Conservation (phyloP, 1,140 invertebrate species). For the Anastrepha obliqua region DNA sequence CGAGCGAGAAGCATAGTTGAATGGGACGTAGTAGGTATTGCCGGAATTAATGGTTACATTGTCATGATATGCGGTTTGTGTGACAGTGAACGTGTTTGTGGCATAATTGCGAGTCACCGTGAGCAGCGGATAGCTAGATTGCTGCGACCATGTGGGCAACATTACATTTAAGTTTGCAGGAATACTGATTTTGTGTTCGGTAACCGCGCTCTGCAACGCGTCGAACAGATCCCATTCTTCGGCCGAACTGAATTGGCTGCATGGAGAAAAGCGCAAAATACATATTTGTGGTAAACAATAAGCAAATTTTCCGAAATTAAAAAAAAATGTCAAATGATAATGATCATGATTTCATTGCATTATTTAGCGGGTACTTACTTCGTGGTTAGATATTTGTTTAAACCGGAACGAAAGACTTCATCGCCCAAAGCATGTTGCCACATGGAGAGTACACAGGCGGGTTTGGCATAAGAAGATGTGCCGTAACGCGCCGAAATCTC, state of each 20-base stretch:
- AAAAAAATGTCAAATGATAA: background rate
- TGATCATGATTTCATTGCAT: background rate
- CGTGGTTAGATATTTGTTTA: conserved; percentile 84
- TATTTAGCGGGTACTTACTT: conserved; percentile 75
- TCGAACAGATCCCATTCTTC: conserved; percentile 81
- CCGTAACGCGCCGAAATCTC: conserved; percentile 88
- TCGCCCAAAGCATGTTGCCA: conserved; percentile 93
- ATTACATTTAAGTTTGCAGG: conserved; percentile 70
- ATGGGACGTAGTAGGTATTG: conserved; percentile 75
- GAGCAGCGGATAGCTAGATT: conserved; percentile 81
- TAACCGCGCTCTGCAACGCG: conserved; percentile 78
- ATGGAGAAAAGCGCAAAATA: background rate
- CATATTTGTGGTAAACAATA: background rate
- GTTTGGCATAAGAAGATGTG: conserved; percentile 83
- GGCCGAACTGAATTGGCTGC: conserved; percentile 75
- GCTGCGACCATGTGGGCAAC: conserved; percentile 82
- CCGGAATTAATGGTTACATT: conserved; percentile 34
- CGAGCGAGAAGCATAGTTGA: conserved; percentile 75
- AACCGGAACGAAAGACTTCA: conserved; percentile 85
- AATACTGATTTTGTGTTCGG: conserved; percentile 63
- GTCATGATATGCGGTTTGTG: conserved; percentile 74
- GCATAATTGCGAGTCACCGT: conserved; percentile 76
- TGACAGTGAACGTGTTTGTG: conserved; percentile 67
- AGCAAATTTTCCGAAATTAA: background rate
- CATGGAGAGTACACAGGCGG: conserved; percentile 89